phyloP scores from a whole-genome alignment of 2,797 vertebrate genomes.

The Philypnodon macrostomus region DNA sequence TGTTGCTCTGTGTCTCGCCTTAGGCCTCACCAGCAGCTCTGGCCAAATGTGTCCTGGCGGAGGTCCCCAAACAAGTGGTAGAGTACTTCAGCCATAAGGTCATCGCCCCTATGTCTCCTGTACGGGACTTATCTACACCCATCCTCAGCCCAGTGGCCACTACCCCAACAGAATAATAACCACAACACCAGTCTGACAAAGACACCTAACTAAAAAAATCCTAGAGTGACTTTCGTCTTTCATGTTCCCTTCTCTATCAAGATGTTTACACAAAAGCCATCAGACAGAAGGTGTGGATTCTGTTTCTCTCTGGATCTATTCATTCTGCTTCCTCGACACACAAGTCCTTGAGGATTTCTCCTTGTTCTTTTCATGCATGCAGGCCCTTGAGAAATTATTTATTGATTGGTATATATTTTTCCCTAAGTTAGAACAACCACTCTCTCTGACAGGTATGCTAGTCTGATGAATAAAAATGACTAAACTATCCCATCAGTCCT shows the following conservation, averaged over 20 bases:
- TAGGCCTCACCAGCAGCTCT: constrained; percentile 90
- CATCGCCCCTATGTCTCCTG: constrained; percentile 81
- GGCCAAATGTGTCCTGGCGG: constrained; percentile 93
- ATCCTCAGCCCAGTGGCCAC: constrained; percentile 78
- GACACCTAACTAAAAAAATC: constrained; percentile 4
- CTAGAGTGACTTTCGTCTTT: not conserved
- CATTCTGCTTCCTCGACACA: constrained; percentile 49
- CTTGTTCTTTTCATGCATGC: constrained; percentile 53
- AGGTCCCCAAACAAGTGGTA: constrained; percentile 94
- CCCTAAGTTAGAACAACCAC: constrained; percentile 26
- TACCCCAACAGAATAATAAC: constrained; percentile 78
- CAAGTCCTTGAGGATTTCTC: constrained; percentile 35
- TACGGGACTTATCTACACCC: constrained; percentile 63
- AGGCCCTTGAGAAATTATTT: constrained; percentile 31
- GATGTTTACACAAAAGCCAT: constrained; percentile 57
- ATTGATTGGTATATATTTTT: constrained; percentile 28
- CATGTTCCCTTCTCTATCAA: constrained; percentile 44
- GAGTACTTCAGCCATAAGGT: constrained; percentile 94
- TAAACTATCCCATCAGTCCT: constrained; percentile 3
- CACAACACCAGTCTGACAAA: constrained; percentile 40
- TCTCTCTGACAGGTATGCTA: constrained; percentile 15
- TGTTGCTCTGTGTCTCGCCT: constrained; percentile 36
- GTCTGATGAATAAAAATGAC: too few species aligned
- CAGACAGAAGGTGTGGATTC: constrained; percentile 27
- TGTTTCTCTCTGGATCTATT: constrained; percentile 42